Conservation (phyloP, 2,113 vertebrate genomes). For the Cathartes aura region DNA sequence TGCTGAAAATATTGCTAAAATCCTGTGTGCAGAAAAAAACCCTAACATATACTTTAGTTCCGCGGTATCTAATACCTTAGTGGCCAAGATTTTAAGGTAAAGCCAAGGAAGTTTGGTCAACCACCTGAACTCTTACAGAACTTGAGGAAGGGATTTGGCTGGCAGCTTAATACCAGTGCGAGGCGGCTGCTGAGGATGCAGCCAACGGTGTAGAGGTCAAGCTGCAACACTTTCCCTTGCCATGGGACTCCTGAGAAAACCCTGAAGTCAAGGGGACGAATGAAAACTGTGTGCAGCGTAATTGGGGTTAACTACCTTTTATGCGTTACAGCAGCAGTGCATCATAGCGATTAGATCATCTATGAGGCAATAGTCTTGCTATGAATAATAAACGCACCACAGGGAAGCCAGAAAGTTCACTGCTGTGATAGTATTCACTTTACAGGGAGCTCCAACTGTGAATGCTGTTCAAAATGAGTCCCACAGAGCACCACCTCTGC, state of each 20-base stretch:
- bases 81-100: neutral
- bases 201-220: fast-evolving
- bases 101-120: neutral
- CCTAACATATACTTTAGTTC: fast-evolving
- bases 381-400: neutral
- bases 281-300: neutral
- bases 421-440: neutral
- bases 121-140: neutral
- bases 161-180: neutral
- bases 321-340: neutral
- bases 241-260: neutral
- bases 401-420: neutral
- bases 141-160: neutral
- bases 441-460: neutral
- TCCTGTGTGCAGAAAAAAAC: neutral
- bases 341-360: neutral
- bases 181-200: neutral
- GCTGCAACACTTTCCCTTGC: neutral
- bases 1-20: neutral
- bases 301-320: neutral
- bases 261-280: neutral
- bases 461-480: neutral
- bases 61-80: neutral
- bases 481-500: neutral
- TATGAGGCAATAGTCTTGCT: neutral